Evolutionary conservation across 2,797 vertebrate genomes (phyloP).

Genomic region (Champsocephalus esox): DNA sequence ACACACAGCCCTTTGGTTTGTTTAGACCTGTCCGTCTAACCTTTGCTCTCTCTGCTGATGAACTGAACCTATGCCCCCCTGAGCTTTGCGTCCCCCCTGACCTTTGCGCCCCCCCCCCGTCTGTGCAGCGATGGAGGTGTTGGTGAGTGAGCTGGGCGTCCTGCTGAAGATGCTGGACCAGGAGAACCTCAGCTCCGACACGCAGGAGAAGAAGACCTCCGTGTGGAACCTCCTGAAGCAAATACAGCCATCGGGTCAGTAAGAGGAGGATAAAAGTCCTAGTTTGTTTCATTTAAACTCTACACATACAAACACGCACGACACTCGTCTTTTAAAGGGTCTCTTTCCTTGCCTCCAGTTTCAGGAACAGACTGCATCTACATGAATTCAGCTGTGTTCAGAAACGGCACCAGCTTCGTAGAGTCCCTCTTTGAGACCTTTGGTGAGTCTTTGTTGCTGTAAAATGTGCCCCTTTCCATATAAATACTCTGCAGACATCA

Average conservation of each 20-base stretch:
- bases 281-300: not conserved
- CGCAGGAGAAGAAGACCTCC: constrained; percentile 92
- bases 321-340: not conserved
- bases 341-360: constrained; percentile 74
- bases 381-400: constrained; percentile 91
- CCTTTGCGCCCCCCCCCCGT: constrained; percentile 45
- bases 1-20: constrained; percentile 47
- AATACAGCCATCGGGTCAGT: constrained; percentile 89
- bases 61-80: constrained; percentile 12
- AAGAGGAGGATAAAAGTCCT: not conserved
- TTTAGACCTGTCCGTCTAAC: constrained; percentile 69
- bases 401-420: constrained; percentile 97
- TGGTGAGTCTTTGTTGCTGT: constrained; percentile 79
- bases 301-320: not conserved
- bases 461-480: not conserved
- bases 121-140: constrained; percentile 91
- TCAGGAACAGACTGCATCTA: constrained; percentile 92
- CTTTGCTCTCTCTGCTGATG: constrained; percentile 59
- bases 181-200: constrained; percentile 92
- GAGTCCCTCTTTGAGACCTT: constrained; percentile 98
- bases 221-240: constrained; percentile 93
- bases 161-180: constrained; percentile 96
- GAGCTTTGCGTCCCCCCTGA: constrained; percentile 60
- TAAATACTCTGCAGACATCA: not conserved
- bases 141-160: constrained; percentile 92